Conservation (phyloP, 2,113 vertebrate species). For the Microtus oregoni region DNA sequence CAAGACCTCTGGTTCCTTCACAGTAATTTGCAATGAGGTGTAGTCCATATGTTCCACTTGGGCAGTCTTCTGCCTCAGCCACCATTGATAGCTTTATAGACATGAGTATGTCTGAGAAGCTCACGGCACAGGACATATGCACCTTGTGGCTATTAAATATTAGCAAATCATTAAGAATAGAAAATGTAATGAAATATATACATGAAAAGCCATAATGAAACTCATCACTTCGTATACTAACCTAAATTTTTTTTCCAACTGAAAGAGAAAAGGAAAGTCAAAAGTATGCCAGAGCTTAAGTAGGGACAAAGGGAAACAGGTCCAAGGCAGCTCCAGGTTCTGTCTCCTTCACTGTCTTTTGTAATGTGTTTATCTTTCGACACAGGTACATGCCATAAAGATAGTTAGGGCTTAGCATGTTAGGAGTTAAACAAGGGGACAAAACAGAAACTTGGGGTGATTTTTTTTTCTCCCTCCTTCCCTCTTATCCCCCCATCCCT, state of each 20-base stretch:
- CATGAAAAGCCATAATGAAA: not conserved
- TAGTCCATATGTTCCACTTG: not conserved
- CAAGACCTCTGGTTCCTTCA: not conserved
- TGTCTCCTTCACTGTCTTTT: not conserved
- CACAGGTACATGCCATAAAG: not conserved
- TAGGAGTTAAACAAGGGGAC: not conserved
- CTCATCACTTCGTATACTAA: not conserved
- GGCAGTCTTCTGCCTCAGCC: not conserved
- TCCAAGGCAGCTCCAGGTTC: not conserved
- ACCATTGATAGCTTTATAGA: not conserved
- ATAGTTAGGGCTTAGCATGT: not conserved
- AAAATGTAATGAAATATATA: not conserved
- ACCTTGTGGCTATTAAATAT: not conserved
- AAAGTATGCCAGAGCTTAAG: not conserved
- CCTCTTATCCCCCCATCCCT: not conserved
- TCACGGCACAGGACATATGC: not conserved
- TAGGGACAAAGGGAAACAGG: not conserved
- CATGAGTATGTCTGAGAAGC: not conserved
- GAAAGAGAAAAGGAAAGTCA: not conserved
- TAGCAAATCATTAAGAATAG: constrained; percentile 5
- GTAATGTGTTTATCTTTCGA: constrained; percentile 4
- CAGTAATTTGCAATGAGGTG: not conserved
- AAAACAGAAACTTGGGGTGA: not conserved
- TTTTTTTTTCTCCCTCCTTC: not conserved
- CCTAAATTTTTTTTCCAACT: not conserved